These are phyloP conservation scores for Pachydiplax longipennis DNA, from an alignment of 2,888 invertebrate species.

Conservation along the genomic window DNA sequence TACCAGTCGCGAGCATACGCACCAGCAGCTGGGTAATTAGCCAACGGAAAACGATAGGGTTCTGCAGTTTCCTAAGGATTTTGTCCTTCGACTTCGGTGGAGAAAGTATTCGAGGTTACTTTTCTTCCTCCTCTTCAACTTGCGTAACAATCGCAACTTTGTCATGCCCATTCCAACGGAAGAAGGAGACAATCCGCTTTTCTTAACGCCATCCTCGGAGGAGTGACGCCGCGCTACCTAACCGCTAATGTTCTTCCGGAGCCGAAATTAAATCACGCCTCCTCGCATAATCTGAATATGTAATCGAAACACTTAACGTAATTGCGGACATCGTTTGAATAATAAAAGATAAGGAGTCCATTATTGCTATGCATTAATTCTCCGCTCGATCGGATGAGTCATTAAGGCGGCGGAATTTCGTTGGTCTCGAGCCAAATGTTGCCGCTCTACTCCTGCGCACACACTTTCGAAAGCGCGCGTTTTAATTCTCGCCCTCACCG, in stretches of 20 bases:
- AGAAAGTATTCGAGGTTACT: not conserved
- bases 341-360: not conserved
- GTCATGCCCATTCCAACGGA: no score
- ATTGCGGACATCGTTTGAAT: not conserved
- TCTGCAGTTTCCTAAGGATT: not conserved
- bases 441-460: not conserved
- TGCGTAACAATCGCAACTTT: not conserved
- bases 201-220: no score
- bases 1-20: not conserved
- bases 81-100: not conserved
- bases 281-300: not conserved
- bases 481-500: not conserved
- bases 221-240: no score
- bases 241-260: not conserved
- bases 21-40: not conserved
- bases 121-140: not conserved
- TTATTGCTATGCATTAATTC: not conserved
- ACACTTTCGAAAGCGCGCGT: not conserved
- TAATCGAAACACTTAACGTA: not conserved
- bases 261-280: not conserved
- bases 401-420: not conserved
- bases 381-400: not conserved
- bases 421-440: not conserved
- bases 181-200: no score
- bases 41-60: not conserved